Base-by-base conservation (phyloP, 2,888 invertebrate species). In the Pterostichus madidus region DNA sequence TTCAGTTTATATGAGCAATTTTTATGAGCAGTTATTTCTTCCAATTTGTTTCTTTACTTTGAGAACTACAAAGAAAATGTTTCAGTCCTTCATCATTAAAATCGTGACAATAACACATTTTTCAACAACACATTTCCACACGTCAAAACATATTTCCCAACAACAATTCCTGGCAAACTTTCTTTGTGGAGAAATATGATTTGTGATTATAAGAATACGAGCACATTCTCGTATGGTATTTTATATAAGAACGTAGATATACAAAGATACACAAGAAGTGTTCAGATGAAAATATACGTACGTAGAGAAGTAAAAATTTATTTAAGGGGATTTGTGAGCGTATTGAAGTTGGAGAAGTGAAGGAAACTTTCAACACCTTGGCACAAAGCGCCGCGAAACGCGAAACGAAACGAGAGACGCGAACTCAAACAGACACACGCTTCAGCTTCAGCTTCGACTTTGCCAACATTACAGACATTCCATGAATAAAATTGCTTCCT, bases 281-380 rank as follows among this genome's bases (percentile, higher is more conserved):
- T 35, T 64, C 32, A 64, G 64, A 64, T 64, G 64, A 64, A 64
- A 64, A 64, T 64, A 64, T 71, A 71, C 24, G 68, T 75, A 75
- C 39, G 75, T 31, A 75, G 75, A 79, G 46, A 68, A 79, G 79
- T 79, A 79, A 79, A 79, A 79, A 79, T 79, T 79, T 79, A 79
- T 79, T 79, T 79, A 79, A 79, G 32, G 52, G 68, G 79, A 79
- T 79, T 79, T 79, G 31, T 35, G 11, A 49, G 11, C 79, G 44
- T 64, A 68, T 68, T 79, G 78, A 61, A 61, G 78, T 61, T 61
- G 24, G 44, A 44, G 39, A 78, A 56, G 46, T 53, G 59, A 78
- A 56, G 78, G 17, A 56, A 77, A 77, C 76, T 77, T 77, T 77
- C 76, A 77, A 78, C 78, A 78, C 78, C 78, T 78, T 46, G 78